Base-by-base conservation (phyloP, 2,888 invertebrate genomes). In the Cosmopolites sordidus region DNA sequence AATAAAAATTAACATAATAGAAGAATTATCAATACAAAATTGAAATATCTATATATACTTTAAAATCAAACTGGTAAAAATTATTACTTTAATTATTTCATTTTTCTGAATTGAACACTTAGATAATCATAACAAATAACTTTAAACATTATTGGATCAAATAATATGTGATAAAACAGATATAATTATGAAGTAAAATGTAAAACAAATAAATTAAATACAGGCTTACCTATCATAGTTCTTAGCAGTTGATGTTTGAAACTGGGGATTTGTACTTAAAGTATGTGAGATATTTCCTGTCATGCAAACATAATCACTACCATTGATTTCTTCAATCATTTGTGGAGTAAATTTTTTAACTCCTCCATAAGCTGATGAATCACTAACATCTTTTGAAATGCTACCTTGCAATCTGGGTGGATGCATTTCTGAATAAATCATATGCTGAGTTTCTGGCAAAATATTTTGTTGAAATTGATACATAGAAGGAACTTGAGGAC, bases 231-330 rank as follows among this genome's bases (percentile, higher is more conserved):
- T 59, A 56, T 73, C 70, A 60, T 72, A 73, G 62, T 66, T 73
- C 58, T 69, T 71, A 14, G 73, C 73, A 15, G 70, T 67, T 8
- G 74, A 69, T 29, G 73, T 75, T 66, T 75, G 75, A 62, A 74
- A 70, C 14, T 71, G 73, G 8, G 68, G 72, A 59, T 75, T 79
- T 8, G 75, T 75, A 56, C 76, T 76, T 49, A 78, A 68, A 30
- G 76, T 63, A 22, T 78, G 75, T 2, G 77, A 76, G 15, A 80
- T 73, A 48, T 82, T 78, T n/a, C 88, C 88, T 11, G 87, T 87
- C 89, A 89, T 89, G 65, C 89, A 87, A 16, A 89, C 89, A 74
- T 89, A 89, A 68, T 89, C 89, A 12, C 86, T 85, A 56, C 85
- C 85, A 69, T 88, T 88, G 14, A 86, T 82, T 60, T 86, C 87